Conservation (phyloP, 2,888 invertebrate species). For the Morinoia aosen region DNA sequence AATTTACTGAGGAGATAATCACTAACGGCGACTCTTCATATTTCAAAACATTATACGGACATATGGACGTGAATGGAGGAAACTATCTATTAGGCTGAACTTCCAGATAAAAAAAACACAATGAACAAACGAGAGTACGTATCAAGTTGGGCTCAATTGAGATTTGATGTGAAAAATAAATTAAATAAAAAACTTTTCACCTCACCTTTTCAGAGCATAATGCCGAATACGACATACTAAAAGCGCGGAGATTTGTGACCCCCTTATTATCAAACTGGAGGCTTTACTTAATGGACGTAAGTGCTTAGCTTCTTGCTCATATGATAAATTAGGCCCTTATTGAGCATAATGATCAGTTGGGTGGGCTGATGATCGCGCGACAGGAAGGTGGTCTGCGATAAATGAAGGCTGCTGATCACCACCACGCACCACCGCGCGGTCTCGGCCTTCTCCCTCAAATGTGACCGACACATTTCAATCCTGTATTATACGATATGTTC, state of each 20-base stretch:
- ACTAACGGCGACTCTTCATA: not conserved
- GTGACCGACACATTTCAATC: too few relatives aligned
- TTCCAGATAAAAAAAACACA: not conserved
- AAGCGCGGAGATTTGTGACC: not conserved
- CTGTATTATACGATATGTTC: too few relatives aligned
- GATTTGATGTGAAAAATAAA: not conserved
- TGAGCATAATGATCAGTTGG: constrained; percentile 26
- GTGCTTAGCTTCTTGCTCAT: not conserved
- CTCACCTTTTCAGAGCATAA: not conserved
- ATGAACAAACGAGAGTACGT: not conserved
- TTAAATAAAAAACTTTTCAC: not conserved
- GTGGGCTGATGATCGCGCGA: not conserved
- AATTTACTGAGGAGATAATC: not conserved
- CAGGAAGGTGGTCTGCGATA: not conserved
- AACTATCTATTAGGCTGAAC: not conserved
- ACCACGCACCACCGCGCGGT: too few relatives aligned
- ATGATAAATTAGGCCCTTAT: constrained; percentile 43
- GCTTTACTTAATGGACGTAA: not conserved
- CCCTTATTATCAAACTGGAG: not conserved
- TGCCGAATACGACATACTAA: not conserved
- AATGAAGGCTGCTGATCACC: not conserved
- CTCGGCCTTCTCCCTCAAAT: too few relatives aligned
- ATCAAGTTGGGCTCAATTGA: not conserved
- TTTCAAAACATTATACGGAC: not conserved
- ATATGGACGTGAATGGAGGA: not conserved